A percentile compares a stretch with the other conserved stretches of the same genome.
These are phyloP conservation scores for Drosophila virilis DNA, from an alignment of 1,140 invertebrate species.

Conservation along the genomic window DNA sequence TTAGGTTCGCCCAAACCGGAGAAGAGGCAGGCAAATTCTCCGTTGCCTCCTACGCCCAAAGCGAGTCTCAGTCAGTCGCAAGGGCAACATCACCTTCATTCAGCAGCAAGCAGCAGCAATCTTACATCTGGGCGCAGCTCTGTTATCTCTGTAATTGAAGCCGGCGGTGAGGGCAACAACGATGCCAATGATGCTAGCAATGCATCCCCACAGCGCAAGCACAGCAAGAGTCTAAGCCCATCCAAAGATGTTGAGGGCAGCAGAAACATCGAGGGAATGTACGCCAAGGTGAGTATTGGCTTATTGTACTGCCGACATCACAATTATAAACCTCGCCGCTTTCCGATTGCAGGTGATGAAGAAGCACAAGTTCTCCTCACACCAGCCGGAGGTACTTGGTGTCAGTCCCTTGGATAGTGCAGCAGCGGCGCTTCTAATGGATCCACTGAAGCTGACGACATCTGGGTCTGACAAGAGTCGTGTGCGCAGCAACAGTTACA, in stretches of 20 bases:
- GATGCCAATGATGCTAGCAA: slow-evolving; percentile 75
- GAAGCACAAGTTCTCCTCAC: slow-evolving; percentile 81
- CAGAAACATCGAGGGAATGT: slow-evolving; percentile 92
- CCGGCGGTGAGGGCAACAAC: slow-evolving; percentile 59
- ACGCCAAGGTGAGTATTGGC: slow-evolving; percentile 89
- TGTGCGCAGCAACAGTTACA: slow-evolving; percentile 73
- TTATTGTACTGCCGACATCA: not conserved
- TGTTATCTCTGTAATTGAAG: slow-evolving; percentile 83
- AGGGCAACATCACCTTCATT: slow-evolving; percentile 57
- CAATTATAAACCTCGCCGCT: not conserved
- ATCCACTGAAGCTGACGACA: slow-evolving; percentile 56
- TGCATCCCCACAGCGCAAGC: slow-evolving; percentile 51
- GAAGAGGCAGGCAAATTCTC: slow-evolving; percentile 94
- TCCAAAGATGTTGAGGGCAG: slow-evolving; percentile 90
- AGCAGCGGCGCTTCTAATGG: slow-evolving; percentile 67
- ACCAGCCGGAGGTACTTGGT: slow-evolving; percentile 66
- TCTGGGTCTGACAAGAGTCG: slow-evolving; percentile 63
- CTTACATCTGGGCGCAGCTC: slow-evolving; percentile 82
- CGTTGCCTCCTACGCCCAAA: slow-evolving; percentile 90
- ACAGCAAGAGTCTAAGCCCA: slow-evolving; percentile 86
- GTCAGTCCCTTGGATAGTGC: slow-evolving; percentile 70
- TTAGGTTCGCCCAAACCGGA: slow-evolving; percentile 93
- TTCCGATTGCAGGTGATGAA: slow-evolving; percentile 74
- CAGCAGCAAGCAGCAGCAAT: slow-evolving; percentile 69
- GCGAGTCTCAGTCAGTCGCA: slow-evolving; percentile 62